These are phyloP conservation scores for Rhinopithecus roxellana DNA, from an alignment of 2,113 vertebrate genomes.

Conservation along the genomic window DNA sequence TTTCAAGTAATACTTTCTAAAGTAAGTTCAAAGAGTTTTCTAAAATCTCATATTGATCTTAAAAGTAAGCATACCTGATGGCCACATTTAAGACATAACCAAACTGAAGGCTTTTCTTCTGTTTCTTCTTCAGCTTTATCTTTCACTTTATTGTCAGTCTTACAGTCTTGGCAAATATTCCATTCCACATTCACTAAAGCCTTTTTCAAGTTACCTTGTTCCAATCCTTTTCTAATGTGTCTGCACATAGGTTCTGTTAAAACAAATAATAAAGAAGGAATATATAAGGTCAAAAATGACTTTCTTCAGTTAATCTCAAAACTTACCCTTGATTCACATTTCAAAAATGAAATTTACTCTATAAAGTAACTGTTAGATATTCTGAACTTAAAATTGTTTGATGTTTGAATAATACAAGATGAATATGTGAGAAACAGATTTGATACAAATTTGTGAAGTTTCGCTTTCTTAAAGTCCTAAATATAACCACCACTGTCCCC, in stretches of 20 bases:
- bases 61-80: conserved; percentile 88
- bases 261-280: conserved; percentile 8
- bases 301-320: conserved; percentile 33
- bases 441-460: conserved; percentile 21
- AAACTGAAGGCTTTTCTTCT: conserved; percentile 83
- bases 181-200: conserved; percentile 84
- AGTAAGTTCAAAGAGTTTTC: background rate
- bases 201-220: conserved; percentile 91
- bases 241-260: conserved; percentile 87
- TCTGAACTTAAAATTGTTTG: background rate
- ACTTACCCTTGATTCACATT: background rate
- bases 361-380: background rate
- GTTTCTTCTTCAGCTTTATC: conserved; percentile 80
- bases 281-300: background rate
- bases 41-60: background rate
- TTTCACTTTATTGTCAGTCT: conserved; percentile 78
- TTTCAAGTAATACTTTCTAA: background rate
- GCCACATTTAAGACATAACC: conserved; percentile 97
- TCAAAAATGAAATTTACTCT: background rate
- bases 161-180: conserved; percentile 92
- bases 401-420: background rate
- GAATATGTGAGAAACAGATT: background rate
- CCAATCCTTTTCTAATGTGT: conserved; percentile 92
- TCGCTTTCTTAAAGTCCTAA: background rate
- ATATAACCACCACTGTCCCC: background rate